Conservation (phyloP, 2,888 invertebrate species). For the Mechanitis mazaeus region DNA sequence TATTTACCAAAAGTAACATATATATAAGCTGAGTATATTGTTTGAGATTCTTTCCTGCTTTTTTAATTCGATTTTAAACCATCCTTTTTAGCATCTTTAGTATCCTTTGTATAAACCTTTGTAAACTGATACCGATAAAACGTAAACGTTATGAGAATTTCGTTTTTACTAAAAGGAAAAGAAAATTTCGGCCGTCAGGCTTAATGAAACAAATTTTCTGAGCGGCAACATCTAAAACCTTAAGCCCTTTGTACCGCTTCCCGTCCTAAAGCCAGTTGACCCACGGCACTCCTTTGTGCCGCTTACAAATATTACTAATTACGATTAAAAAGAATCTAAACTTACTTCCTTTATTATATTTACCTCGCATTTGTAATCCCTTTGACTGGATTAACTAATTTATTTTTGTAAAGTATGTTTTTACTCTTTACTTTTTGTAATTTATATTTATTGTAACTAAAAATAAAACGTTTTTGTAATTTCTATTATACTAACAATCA, state of each 20-base stretch:
- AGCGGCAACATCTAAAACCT: slow-evolving; percentile 68
- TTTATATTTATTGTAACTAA: too few relatives aligned
- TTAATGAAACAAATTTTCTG: slow-evolving; percentile 74
- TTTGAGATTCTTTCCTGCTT: neutral
- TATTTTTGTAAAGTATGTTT: neutral
- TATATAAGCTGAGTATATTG: too few relatives aligned
- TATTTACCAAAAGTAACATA: too few relatives aligned
- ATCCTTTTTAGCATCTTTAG: slow-evolving; percentile 19
- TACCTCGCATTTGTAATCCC: slow-evolving; percentile 32
- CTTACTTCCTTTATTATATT: slow-evolving; percentile 28
- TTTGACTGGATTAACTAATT: slow-evolving; percentile 8
- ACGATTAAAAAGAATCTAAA: slow-evolving; percentile 59
- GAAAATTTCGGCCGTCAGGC: slow-evolving; percentile 59
- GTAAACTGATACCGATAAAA: slow-evolving; percentile 49
- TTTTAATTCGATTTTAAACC: neutral
- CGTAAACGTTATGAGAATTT: slow-evolving; percentile 54
- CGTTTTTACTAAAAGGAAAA: slow-evolving; percentile 49
- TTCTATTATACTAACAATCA: too few relatives aligned
- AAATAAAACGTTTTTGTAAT: too few relatives aligned
- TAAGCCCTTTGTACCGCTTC: slow-evolving; percentile 70
- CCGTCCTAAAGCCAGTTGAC: slow-evolving; percentile 56
- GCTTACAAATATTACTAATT: slow-evolving; percentile 68
- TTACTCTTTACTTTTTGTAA: too few relatives aligned
- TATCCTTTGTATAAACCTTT: slow-evolving; percentile 29
- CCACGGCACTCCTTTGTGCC: slow-evolving; percentile 61